Base-by-base conservation (phyloP, 2,113 vertebrate genomes). In the Prunella fulvescens region DNA sequence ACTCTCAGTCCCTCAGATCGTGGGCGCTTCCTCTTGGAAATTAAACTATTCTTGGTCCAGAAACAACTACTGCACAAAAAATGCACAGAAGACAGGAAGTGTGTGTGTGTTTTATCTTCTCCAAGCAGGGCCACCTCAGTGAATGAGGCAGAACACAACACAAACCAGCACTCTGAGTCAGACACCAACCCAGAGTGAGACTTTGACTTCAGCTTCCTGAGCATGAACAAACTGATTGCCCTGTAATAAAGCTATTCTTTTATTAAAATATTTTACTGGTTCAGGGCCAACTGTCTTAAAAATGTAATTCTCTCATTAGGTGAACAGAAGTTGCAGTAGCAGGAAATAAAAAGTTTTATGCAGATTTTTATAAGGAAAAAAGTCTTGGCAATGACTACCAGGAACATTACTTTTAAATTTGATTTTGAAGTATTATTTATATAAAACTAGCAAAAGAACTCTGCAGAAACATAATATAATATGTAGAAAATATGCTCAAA, bases 51-150 rank as follows among this genome's bases (percentile, higher is more conserved):
- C 77, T 92, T 83, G 88, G 95, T 97, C 96, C 94, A 97, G 97
- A 95, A 96, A 96, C 86, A 97, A 97, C 92, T 93, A 90, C 95
- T 73, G 90, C 73, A 93, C 56, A 94, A 91, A 94, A 90, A 92
- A 92, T 66, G 79, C 71, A 72, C 26, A 92, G 87, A 96, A 94
- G 95, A 92, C 94, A 97, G 96, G 95, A 98, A 96, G 81, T 2
- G 3, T 71, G 79, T 94, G 84, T 96, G 88, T 88, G 83, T 96
- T 97, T 97, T 95, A 97, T 96, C 95, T 95, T 44, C 62, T 83
- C 56, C 9, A 31, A 82, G 72, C 56, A 70, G 73, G 97, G 96
- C 97, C 97, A 97, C 95, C 96, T 96, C 95, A 92, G 95, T 79
- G 94, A 92, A 94, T 13, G 78, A 88, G 82, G 84, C 79, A 90